phyloP scores from a whole-genome alignment of 2,113 vertebrate species.

The Aegithalos caudatus region DNA sequence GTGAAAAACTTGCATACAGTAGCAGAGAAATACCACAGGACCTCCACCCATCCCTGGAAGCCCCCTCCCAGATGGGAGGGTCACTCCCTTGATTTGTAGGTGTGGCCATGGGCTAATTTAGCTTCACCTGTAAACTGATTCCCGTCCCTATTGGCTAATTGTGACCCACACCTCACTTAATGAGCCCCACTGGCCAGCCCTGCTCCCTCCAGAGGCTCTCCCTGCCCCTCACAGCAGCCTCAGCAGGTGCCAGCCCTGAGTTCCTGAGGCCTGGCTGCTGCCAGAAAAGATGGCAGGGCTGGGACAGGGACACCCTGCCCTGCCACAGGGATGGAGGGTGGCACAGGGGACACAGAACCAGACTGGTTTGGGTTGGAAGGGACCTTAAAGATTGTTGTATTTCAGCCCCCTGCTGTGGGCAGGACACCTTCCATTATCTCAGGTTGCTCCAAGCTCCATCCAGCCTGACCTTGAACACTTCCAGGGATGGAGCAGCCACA shows the following conservation, averaged over 20 bases:
- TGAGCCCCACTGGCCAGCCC: background rate
- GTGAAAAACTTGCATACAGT: accelerated
- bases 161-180: background rate
- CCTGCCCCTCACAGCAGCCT: background rate
- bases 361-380: background rate
- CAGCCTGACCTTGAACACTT: background rate
- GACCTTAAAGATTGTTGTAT: accelerated
- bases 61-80: too few species aligned
- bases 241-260: background rate
- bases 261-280: background rate
- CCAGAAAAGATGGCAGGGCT: background rate
- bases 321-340: background rate
- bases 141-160: background rate
- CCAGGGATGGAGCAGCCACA: background rate
- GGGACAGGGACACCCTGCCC: accelerated
- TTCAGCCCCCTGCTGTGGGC: background rate
- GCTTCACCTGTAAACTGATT: background rate
- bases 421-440: background rate
- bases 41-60: accelerated
- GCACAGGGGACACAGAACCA: background rate
- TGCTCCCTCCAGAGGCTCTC: too few species aligned
- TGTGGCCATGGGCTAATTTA: background rate
- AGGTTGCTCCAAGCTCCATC: background rate
- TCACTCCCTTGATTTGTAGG: background rate
- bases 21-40: background rate